Conservation (phyloP, 2,797 vertebrate genomes). For the Todus mexicanus region DNA sequence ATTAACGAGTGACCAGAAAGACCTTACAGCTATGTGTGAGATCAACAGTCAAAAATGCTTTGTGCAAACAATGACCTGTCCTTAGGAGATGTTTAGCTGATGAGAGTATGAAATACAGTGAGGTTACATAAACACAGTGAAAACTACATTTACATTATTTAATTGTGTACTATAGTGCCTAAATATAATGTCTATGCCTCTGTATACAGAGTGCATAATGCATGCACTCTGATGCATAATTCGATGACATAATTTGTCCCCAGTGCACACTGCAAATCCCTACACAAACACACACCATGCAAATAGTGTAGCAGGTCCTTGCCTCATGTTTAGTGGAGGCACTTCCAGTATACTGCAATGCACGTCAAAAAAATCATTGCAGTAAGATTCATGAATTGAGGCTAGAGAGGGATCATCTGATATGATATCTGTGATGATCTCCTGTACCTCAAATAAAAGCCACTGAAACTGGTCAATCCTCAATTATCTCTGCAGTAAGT, state of each 20-base stretch:
- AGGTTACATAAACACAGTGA: neutral
- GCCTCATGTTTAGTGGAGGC: neutral
- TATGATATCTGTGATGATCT: neutral
- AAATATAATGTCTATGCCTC: neutral
- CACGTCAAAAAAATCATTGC: neutral
- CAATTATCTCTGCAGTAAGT: neutral
- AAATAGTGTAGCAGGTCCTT: neutral
- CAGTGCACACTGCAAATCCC: neutral
- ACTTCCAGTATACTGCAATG: neutral
- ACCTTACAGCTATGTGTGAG: neutral
- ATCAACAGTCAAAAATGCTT: neutral
- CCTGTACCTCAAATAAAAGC: neutral
- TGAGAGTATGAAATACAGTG: neutral
- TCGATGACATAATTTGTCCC: neutral
- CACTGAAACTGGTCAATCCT: neutral
- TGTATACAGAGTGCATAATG: neutral
- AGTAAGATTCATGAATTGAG: neutral
- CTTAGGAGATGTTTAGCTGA: neutral
- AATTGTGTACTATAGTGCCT: neutral
- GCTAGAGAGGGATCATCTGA: neutral
- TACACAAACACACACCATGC: neutral
- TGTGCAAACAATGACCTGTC: neutral
- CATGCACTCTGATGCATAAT: too few species aligned
- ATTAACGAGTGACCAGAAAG: conserved; percentile 12
- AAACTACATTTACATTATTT: neutral